Evolutionary conservation across 2,797 vertebrate species (phyloP).

Genomic region (Coregonus ussuriensis): DNA sequence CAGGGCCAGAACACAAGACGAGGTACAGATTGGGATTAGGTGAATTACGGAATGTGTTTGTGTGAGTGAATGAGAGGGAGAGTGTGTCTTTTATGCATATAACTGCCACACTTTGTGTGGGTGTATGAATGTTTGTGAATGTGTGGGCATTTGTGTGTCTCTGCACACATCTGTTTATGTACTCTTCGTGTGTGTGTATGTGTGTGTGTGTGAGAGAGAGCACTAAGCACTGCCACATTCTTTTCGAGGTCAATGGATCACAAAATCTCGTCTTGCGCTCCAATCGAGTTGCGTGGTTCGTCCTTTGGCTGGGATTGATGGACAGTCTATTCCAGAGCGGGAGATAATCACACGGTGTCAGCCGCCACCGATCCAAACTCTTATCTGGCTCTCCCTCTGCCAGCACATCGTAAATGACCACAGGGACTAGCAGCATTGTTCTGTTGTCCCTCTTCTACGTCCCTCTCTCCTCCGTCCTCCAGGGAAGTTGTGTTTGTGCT

Average conservation of each 20-base stretch:
- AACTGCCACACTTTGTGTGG: neutral
- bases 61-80: slow-evolving; percentile 10
- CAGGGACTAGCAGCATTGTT: slow-evolving; percentile 60
- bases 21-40: slow-evolving; percentile 33
- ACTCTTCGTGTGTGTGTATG: slow-evolving; percentile 25
- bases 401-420: slow-evolving; percentile 67
- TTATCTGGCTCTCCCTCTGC: slow-evolving; percentile 75
- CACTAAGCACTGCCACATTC: slow-evolving; percentile 46
- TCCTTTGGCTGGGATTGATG: slow-evolving; percentile 69
- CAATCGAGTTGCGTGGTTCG: slow-evolving; percentile 59
- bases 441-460: slow-evolving; percentile 48
- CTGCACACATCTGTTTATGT: neutral
- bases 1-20: slow-evolving; percentile 61
- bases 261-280: slow-evolving; percentile 57
- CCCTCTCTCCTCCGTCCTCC: slow-evolving; percentile 28
- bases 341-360: slow-evolving; percentile 76
- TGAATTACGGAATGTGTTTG: slow-evolving; percentile 8
- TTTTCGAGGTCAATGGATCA: slow-evolving; percentile 64
- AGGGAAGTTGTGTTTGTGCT: slow-evolving; percentile 41
- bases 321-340: slow-evolving; percentile 67
- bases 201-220: slow-evolving; percentile 30
- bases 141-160: neutral
- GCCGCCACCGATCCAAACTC: slow-evolving; percentile 71
- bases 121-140: neutral
- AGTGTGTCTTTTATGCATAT: slow-evolving; percentile 4